Evolutionary conservation across 1,140 invertebrate genomes (phyloP).

Genomic region (Trinorchestia longiramus): DNA sequence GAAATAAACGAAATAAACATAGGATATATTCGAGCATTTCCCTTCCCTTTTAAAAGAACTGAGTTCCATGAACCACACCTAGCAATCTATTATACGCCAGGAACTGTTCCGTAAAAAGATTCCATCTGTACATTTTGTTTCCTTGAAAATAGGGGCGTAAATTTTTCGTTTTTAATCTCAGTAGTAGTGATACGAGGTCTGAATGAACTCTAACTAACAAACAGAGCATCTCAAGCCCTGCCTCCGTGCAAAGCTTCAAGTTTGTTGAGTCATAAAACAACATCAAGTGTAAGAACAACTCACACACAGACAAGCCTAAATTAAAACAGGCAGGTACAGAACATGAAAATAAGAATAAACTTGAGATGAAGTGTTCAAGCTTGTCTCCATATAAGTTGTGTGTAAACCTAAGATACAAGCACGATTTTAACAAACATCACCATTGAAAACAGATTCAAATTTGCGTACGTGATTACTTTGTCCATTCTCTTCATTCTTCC

Average conservation of each 20-base stretch:
- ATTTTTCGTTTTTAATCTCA: too few species aligned
- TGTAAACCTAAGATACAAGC: not conserved
- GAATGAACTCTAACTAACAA: not conserved
- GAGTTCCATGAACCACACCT: too few species aligned
- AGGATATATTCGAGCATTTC: too few species aligned
- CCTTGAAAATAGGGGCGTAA: too few species aligned
- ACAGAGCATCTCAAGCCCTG: not conserved
- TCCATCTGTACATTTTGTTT: too few species aligned
- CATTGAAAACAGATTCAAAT: not conserved
- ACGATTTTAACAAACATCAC: not conserved
- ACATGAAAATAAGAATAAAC: not conserved
- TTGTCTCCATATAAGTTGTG: not conserved
- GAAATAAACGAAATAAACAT: too few species aligned
- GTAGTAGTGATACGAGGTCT: not conserved
- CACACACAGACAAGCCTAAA: not conserved
- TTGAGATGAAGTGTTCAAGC: not conserved
- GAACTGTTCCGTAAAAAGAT: too few species aligned
- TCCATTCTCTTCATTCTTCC: not conserved
- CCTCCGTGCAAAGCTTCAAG: not conserved
- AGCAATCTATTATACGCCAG: too few species aligned
- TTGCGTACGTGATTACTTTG: not conserved
- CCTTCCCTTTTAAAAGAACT: too few species aligned
- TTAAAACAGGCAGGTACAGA: not conserved
- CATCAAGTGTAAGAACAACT: not conserved
- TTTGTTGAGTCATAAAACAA: not conserved